Conservation (phyloP, 1,140 invertebrate species). For the Trichoplusia ni region DNA sequence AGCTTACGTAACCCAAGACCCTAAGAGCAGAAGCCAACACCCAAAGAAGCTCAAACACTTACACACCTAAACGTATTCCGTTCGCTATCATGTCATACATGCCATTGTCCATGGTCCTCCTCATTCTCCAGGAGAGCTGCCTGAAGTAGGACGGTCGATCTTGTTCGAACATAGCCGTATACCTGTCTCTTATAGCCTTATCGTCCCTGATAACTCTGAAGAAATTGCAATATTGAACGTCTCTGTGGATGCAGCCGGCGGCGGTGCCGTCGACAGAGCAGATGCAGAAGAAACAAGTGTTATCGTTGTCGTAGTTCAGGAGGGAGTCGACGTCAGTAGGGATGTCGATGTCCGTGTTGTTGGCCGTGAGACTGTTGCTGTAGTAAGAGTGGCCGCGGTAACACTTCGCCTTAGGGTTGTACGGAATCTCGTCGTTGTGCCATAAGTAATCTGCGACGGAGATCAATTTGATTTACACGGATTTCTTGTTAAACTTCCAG, state of each 20-base stretch:
- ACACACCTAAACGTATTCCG: constrained; percentile 49
- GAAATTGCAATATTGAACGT: constrained; percentile 60
- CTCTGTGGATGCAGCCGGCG: constrained; percentile 53
- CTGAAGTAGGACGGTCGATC: constrained; percentile 66
- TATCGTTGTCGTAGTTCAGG: constrained; percentile 48
- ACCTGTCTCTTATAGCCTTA: constrained; percentile 45
- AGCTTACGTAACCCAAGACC: no score
- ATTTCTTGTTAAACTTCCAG: no score
- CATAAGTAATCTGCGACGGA: constrained; percentile 63
- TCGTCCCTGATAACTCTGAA: constrained; percentile 47
- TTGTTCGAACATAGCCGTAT: constrained; percentile 50
- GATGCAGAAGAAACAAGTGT: constrained; percentile 63
- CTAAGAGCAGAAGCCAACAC: no score
- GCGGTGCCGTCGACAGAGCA: constrained; percentile 47
- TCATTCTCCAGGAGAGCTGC: constrained; percentile 58
- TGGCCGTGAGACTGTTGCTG: constrained; percentile 56
- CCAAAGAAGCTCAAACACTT: constrained; percentile 15
- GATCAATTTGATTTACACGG: neutral
- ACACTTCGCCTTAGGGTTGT: constrained; percentile 55
- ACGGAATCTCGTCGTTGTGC: constrained; percentile 74
- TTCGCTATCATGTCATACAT: constrained; percentile 54
- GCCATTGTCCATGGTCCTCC: constrained; percentile 67
- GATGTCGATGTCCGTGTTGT: constrained; percentile 56
- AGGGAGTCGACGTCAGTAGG: constrained; percentile 49
- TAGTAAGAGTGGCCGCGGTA: constrained; percentile 62